Base-by-base conservation (phyloP, 1,140 invertebrate genomes). In the Rhyzopertha dominica region DNA sequence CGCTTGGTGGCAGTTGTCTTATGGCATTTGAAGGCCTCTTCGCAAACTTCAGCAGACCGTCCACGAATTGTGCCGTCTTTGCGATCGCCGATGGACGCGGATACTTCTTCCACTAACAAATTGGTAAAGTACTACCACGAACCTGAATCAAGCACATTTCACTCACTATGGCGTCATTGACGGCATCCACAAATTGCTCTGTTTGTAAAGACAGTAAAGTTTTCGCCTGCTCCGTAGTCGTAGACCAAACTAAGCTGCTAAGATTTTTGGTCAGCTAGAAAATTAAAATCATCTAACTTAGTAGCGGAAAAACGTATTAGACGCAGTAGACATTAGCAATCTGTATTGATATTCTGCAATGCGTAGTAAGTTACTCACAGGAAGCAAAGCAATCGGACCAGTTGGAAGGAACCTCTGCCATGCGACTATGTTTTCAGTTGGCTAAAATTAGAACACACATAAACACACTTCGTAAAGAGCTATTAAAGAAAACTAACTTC, bases 361-460 rank as follows among this genome's bases (percentile, higher is more conserved):
- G 22, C 37, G n/a, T 18, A n/a, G n/a, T n/a, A n/a, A n/a, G n/a
- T 31, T 29, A 67, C 73, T 78, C 74, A 89, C 82, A 24, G 95
- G 95, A 24, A 99, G 70, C 22, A 98, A 62, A 10, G 95, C 95
- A 20, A 99, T 77, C 0, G 93, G 90, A 3, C 95, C 95, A 13
- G 76, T 84, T 2, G 91, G 86, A 41, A 96, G 68, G 71, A 98
- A 98, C 47, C 92, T 77, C 68, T 99, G 95, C 93, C 94, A 99
- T 0, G 94, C 95, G 22, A 89, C 85, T 24, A 75, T 75, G 67
- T 95, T 94, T 45, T 83, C 78, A 16, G 52, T 58, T 38, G 56
- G 55, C 59, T 56, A 40, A 43, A 52, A 46, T 28, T 44, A n/a
- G n/a, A n/a, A n/a, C n/a, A 19, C 20, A 31, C 12, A 42, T 25